Conservation (phyloP, 2,888 invertebrate genomes). For the Limnephilus auricula region DNA sequence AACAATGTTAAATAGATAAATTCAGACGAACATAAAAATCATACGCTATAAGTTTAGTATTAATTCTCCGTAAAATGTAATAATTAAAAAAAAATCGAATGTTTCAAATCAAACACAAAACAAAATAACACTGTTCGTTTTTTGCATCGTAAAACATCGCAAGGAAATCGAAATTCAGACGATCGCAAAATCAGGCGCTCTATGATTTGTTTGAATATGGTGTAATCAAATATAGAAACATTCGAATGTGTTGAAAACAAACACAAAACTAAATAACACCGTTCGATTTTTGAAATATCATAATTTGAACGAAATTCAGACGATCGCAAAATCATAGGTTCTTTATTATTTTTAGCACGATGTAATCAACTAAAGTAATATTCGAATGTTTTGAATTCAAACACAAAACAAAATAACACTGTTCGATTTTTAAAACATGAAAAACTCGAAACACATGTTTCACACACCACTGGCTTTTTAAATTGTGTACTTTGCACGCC, state of each 20-base stretch:
- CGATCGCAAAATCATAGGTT: neutral
- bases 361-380: neutral
- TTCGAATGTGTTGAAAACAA: no score
- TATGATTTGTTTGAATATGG: no score
- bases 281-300: neutral
- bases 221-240: no score
- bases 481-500: constrained; percentile 27
- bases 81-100: no score
- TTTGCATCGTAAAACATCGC: neutral
- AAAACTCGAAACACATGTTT: neutral
- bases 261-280: no score
- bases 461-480: constrained; percentile 19
- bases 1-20: neutral
- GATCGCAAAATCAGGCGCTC: no score
- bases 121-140: no score
- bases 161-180: neutral
- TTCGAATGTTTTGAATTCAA: neutral
- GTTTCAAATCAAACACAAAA: no score
- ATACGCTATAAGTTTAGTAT: no score
- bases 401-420: neutral
- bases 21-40: no score
- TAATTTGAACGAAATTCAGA: neutral
- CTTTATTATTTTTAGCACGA: neutral
- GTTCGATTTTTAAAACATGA: neutral
- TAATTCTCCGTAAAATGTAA: no score